Evolutionary conservation across 2,113 vertebrate species (phyloP).

Genomic region (Rousettus leschenaultii): DNA sequence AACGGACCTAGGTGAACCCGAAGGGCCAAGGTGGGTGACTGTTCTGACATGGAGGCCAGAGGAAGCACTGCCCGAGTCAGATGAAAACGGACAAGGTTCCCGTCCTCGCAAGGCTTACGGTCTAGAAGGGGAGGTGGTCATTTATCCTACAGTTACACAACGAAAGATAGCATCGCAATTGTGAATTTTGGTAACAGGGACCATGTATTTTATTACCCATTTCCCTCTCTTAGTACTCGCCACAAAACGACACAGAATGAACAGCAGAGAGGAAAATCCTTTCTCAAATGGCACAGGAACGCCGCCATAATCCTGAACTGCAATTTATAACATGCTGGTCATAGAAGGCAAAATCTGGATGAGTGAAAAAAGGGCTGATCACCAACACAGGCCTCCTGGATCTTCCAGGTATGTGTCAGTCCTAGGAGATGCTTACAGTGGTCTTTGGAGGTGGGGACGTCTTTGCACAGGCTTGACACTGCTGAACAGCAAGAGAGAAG

Average conservation of each 20-base stretch:
- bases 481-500: background rate
- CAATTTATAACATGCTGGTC: background rate
- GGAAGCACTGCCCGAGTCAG: background rate
- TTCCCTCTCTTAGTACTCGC: background rate
- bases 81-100: background rate
- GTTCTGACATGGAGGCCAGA: background rate
- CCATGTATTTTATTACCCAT: background rate
- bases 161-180: background rate
- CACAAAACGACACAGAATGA: background rate
- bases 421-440: background rate
- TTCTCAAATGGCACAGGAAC: background rate
- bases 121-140: background rate
- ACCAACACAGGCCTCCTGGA: background rate
- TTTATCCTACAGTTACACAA: background rate
- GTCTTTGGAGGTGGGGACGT: background rate
- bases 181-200: background rate
- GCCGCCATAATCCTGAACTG: background rate
- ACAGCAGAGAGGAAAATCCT: background rate
- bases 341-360: background rate
- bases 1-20: background rate
- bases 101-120: background rate
- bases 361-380: background rate
- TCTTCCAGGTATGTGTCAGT: background rate
- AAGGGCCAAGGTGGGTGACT: background rate
- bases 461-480: background rate